Evolutionary conservation across 2,888 invertebrate species (phyloP).

Genomic region (Protonemura montana): DNA sequence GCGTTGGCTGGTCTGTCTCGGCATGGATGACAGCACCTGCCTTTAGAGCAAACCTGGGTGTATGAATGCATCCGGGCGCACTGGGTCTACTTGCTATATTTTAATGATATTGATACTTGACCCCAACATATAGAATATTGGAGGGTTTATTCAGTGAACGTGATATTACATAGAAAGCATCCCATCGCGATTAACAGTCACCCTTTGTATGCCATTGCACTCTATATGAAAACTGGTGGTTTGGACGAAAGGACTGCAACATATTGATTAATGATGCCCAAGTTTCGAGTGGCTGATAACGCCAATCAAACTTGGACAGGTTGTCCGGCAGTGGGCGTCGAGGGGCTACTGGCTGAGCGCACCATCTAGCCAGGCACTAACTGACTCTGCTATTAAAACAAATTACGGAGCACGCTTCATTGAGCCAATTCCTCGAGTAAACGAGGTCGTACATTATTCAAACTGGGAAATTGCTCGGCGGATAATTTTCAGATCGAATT

Average conservation of each 20-base stretch:
- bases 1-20: not conserved
- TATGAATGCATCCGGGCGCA: not conserved
- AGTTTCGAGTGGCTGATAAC: not conserved
- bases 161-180: not conserved
- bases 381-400: not conserved
- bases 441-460: conserved; percentile 22
- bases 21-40: not conserved
- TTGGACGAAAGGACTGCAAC: not conserved
- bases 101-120: not conserved
- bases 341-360: too few relatives aligned
- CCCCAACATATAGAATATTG: not conserved
- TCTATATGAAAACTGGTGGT: not conserved
- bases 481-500: conserved; percentile 22
- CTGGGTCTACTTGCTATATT: not conserved
- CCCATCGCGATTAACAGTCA: not conserved
- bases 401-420: conserved; percentile 17
- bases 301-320: not conserved
- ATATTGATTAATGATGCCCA: not conserved
- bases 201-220: not conserved
- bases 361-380: not conserved
- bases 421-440: not conserved
- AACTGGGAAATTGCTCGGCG: not conserved
- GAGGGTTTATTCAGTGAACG: not conserved
- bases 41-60: too few relatives aligned
- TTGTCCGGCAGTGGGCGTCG: not conserved